These are phyloP conservation scores for Paramisgurnus dabryanus DNA, from an alignment of 2,113 vertebrate species.

Conservation along the genomic window DNA sequence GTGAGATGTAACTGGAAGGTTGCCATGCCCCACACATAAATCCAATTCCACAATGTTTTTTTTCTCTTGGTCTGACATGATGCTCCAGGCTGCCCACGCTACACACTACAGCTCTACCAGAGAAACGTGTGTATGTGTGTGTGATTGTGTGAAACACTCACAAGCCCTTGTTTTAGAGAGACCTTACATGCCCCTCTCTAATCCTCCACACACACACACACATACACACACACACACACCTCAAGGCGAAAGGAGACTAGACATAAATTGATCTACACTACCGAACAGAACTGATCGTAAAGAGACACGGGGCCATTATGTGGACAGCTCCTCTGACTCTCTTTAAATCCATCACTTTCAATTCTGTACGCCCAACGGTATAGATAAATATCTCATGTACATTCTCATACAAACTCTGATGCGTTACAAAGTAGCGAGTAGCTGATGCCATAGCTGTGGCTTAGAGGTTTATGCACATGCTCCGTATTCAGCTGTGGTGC, in stretches of 20 bases:
- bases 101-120: constrained; percentile 40
- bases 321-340: constrained; percentile 68
- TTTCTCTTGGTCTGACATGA: constrained; percentile 37
- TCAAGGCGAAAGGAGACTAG: constrained; percentile 75
- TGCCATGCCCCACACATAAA: constrained; percentile 46
- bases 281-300: constrained; percentile 67
- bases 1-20: constrained; percentile 49
- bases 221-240: constrained; percentile 53
- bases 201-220: constrained; percentile 33
- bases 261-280: constrained; percentile 76
- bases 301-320: constrained; percentile 66
- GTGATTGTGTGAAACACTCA: constrained; percentile 20
- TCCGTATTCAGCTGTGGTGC: not conserved
- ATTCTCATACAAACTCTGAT: not conserved
- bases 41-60: constrained; percentile 34
- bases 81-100: constrained; percentile 48
- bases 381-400: not conserved
- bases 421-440: not conserved
- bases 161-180: constrained; percentile 39
- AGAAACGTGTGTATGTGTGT: constrained; percentile 36
- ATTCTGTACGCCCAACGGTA: constrained; percentile 42
- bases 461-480: not conserved
- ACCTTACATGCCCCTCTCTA: constrained; percentile 61
- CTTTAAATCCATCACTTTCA: constrained; percentile 59
- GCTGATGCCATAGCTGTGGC: not conserved